Base-by-base conservation (phyloP, 1,140 invertebrate species). In the Melipona quadrifasciata region DNA sequence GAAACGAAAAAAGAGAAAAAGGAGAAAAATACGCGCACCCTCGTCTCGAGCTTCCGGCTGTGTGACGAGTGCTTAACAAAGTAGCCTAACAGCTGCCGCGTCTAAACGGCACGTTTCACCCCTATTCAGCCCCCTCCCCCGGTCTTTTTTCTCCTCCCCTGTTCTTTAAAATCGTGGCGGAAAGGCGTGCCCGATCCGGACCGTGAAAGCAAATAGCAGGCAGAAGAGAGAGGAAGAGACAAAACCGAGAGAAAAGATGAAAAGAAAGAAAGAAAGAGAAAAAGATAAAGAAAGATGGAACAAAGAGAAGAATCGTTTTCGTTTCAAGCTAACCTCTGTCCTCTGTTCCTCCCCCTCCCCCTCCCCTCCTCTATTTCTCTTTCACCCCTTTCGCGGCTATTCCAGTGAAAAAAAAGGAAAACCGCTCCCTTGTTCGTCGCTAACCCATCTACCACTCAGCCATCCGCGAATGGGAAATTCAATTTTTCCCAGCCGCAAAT, bases 401-500 rank as follows among this genome's bases (percentile, higher is more conserved):
- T 47, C 39, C 68, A 21, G 39, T 4, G 67, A n/a, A n/a, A 47
- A 71, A 39, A 24, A n/a, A 39, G 34, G 19, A 19, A 55, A 78
- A n/a, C 17, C 21, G 55, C 19, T 21, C 65, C 6, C 31, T 19
- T n/a, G 6, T 53, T 14, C 67, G 31, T 57, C 8, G 39, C 76
- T 86, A 47, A 34, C 19, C 51, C 21, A 34, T 51, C 53, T 34
- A 34, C n/a, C 47, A 53, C 17, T 39, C 34, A 39, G 51, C 53
- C 39, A 47, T 64, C 47, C 67, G 31, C 67, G 79, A 82, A 91
- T 91, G 81, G 87, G 84, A 90, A 91, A 92, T 91, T 91, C 87
- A 92, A 91, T 91, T 92, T 91, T 92, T 90, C 74, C 87, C 74
- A 70, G 77, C 86, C 87, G 76, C 82, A 47, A 47, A 47, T 47